These are phyloP conservation scores for Vimba vimba DNA, from an alignment of 2,113 vertebrate genomes.

Conservation along the genomic window DNA sequence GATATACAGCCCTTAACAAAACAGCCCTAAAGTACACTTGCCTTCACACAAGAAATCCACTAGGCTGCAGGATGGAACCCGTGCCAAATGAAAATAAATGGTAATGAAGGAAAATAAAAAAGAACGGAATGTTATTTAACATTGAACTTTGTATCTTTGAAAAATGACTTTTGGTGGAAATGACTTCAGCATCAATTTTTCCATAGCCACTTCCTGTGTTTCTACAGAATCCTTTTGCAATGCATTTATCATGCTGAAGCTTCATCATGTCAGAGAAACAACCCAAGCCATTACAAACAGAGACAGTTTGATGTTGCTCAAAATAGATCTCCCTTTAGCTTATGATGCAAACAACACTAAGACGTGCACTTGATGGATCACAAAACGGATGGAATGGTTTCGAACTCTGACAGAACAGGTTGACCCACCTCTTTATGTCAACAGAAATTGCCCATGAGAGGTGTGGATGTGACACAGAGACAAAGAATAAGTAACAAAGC, in stretches of 20 bases:
- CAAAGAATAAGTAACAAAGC: slow-evolving; percentile 20
- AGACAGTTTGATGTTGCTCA: neutral
- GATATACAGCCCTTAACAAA: slow-evolving; percentile 40
- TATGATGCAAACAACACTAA: neutral
- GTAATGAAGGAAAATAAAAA: slow-evolving; percentile 8
- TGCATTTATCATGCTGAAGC: neutral
- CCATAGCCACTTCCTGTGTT: neutral
- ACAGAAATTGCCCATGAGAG: slow-evolving; percentile 14
- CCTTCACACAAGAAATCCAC: slow-evolving; percentile 9
- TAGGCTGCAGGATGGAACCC: neutral
- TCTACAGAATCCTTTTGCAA: neutral
- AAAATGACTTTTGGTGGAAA: slow-evolving; percentile 2
- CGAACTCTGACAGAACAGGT: slow-evolving; percentile 43
- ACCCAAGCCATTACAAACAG: neutral
- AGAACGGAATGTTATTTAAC: neutral
- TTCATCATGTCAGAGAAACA: neutral
- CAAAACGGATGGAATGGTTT: slow-evolving; percentile 26
- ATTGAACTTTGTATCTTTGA: neutral
- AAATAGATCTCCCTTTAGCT: slow-evolving; percentile 1
- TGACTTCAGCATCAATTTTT: neutral
- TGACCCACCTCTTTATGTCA: slow-evolving; percentile 33
- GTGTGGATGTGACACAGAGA: slow-evolving; percentile 5
- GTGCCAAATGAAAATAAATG: slow-evolving; percentile 11
- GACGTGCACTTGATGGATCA: neutral
- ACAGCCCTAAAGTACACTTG: slow-evolving; percentile 23